Percentiles rank a stretch among this genome's conserved stretches.
Evolutionary conservation across 2,797 vertebrate species (phyloP).

Genomic region (Mormyrops attenuatus): DNA sequence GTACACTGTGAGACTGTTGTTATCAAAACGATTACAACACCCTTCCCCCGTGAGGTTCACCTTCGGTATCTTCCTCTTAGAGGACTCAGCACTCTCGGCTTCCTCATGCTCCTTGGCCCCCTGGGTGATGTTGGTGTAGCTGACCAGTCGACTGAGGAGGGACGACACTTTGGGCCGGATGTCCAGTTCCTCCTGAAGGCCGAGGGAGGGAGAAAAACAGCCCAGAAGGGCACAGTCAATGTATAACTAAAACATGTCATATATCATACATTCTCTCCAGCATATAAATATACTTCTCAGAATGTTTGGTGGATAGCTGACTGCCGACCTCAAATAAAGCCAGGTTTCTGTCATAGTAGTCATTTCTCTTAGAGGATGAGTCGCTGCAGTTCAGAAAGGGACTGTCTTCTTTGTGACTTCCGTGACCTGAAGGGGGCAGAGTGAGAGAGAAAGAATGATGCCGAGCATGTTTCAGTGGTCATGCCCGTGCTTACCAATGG

Average conservation of each 20-base stretch:
- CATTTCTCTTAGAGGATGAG: constrained; percentile 69
- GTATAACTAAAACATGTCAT: neutral
- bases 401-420: constrained; percentile 87
- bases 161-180: constrained; percentile 97
- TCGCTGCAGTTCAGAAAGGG: constrained; percentile 81
- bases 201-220: constrained; percentile 13
- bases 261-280: neutral
- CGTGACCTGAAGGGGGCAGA: constrained; percentile 65
- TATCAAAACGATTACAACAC: neutral
- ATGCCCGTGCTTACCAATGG: neutral
- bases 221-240: neutral
- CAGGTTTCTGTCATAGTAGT: constrained; percentile 91
- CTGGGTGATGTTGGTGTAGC: constrained; percentile 93
- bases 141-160: constrained; percentile 92
- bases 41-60: constrained; percentile 53
- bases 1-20: neutral
- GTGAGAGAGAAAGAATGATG: neutral
- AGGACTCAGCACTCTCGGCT: constrained; percentile 75
- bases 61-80: constrained; percentile 79
- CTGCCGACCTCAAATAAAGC: constrained; percentile 84
- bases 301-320: constrained; percentile 24
- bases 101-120: constrained; percentile 97
- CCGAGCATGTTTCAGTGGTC: neutral
- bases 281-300: neutral
- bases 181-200: constrained; percentile 86